Base-by-base conservation (phyloP, 2,888 invertebrate genomes). In the Drosophila eohydei region DNA sequence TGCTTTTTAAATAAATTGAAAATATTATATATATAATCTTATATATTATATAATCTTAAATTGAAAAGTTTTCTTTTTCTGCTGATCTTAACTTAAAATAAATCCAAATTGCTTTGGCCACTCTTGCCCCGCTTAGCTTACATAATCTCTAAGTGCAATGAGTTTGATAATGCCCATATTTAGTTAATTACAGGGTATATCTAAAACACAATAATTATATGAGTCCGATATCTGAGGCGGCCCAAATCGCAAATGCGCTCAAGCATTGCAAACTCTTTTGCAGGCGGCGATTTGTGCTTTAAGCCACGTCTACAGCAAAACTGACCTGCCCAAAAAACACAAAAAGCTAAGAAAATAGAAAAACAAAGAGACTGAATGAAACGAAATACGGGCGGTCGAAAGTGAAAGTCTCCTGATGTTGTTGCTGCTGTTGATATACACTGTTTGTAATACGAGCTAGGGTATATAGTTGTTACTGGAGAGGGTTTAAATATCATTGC, bases 201-300 rank as follows among this genome's bases (percentile, higher is more conserved):
- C n/a, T 44, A 55, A 65, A 72, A 65, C 67, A 76, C 75, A 68
- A 80, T 87, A 87, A 87, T 84, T 87, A 84, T 74, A 80, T 68
- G 74, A 63, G 67, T 50, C 44, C 61, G 60, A 64, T 48, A 67
- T 62, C 36, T 34, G 34, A 50, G n/a, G 66, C 74, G 63, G 80
- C 68, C 87, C 74, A 83, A 84, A 83, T 87, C 71, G 87, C 76
- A 84, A 87, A 78, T 87, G 87, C 87, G 87, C 74, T 84, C 82
- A 84, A 72, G 84, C 84, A 65, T 80, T 54, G 71, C 76, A 54
- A 66, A 51, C 61, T 60, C 61, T 72, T 65, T 65, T 54, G 50
- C 59, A 46, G 57, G 54, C 52, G 48, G 56, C 54, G 56, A 61
- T 62, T 60, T 65, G 64, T 59, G 71, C 78, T 72, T 50, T 63